Evolutionary conservation across 2,888 invertebrate species (phyloP).

Genomic region (Lepas anatifera): DNA sequence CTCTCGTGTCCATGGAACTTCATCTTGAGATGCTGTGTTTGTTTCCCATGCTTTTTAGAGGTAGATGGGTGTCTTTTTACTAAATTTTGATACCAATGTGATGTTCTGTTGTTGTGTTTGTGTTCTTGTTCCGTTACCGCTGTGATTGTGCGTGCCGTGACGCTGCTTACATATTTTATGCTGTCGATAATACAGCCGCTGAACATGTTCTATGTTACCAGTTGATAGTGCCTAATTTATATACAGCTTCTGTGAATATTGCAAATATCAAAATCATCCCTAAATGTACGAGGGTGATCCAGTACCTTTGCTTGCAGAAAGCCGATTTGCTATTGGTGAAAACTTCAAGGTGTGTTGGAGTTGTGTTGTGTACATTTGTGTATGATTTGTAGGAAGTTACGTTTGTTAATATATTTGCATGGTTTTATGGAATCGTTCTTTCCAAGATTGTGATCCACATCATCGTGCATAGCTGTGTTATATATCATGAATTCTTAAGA

Average conservation of each 20-base stretch:
- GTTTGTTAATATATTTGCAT: conserved; percentile 12
- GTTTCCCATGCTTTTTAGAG: background rate
- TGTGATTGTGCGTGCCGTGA: background rate
- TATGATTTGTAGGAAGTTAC: conserved; percentile 1
- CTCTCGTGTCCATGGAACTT: too few relatives aligned
- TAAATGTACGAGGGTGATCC: background rate
- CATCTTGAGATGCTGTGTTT: background rate
- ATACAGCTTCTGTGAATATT: conserved; percentile 6
- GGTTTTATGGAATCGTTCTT: conserved; percentile 1
- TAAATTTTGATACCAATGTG: background rate
- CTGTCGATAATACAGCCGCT: background rate
- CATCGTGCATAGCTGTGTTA: too few relatives aligned
- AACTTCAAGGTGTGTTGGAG: background rate
- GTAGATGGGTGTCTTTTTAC: background rate
- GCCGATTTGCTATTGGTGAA: too few relatives aligned
- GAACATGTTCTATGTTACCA: background rate
- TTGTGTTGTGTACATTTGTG: background rate
- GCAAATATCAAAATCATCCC: background rate
- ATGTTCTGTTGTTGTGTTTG: background rate
- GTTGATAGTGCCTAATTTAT: background rate
- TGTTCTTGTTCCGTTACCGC: background rate
- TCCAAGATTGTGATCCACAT: too few relatives aligned
- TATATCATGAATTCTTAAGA: too few relatives aligned
- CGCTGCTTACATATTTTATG: too few relatives aligned
- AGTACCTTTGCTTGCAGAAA: background rate